phyloP scores from a whole-genome alignment of 2,888 invertebrate genomes.

The Euzetes globulus region DNA sequence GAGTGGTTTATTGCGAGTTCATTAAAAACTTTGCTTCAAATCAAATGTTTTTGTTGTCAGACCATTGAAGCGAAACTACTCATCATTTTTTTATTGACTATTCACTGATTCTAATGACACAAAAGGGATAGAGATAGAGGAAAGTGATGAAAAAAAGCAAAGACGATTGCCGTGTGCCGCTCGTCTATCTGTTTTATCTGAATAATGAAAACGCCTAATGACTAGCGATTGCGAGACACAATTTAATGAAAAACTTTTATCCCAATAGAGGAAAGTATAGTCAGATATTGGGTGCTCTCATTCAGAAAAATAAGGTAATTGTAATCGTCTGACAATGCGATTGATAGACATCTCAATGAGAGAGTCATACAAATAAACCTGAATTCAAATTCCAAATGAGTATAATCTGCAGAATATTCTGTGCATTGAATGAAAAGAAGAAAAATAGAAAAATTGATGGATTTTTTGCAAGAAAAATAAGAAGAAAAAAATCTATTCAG shows the following conservation, averaged over 20 bases:
- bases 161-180: neutral
- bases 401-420: too few relatives aligned
- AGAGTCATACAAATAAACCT: too few relatives aligned
- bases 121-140: neutral
- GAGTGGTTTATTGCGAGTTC: too few relatives aligned
- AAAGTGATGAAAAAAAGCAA: neutral
- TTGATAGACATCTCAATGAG: neutral
- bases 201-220: constrained; percentile 3
- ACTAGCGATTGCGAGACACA: neutral
- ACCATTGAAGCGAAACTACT: neutral
- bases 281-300: too few relatives aligned
- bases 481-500: too few relatives aligned
- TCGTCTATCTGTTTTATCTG: neutral
- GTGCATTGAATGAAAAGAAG: too few relatives aligned
- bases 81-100: neutral
- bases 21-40: neutral
- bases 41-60: neutral
- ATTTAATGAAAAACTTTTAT: neutral
- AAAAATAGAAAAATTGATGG: too few relatives aligned
- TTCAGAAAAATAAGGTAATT: neutral
- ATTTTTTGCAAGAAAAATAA: too few relatives aligned
- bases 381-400: too few relatives aligned
- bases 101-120: neutral
- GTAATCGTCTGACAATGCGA: neutral
- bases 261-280: neutral